Conservation (phyloP, 2,113 vertebrate species). For the Gasterosteus aculeatus region DNA sequence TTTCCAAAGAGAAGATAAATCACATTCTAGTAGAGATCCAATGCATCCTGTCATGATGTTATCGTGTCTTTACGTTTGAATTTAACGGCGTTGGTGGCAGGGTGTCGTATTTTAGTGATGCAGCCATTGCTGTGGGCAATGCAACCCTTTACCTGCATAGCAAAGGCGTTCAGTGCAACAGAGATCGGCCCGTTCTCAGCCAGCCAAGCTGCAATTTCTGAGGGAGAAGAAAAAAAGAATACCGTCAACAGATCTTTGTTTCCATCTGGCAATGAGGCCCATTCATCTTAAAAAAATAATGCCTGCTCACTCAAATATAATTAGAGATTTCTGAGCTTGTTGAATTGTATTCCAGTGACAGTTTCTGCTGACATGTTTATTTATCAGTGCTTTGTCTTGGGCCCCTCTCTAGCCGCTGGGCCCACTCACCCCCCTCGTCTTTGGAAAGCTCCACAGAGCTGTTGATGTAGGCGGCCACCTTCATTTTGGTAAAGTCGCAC, state of each 20-base stretch:
- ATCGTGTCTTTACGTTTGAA: not conserved
- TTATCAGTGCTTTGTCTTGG: not conserved
- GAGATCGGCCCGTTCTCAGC: conserved; percentile 88
- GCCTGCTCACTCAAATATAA: not conserved
- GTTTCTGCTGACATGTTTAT: not conserved
- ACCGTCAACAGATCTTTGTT: not conserved
- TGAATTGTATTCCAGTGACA: not conserved
- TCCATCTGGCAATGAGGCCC: not conserved
- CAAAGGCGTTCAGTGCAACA: conserved; percentile 91
- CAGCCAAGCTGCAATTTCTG: conserved; percentile 90
- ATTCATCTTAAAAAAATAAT: not conserved
- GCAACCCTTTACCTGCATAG: conserved; percentile 86
- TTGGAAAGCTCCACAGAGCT: conserved; percentile 86
- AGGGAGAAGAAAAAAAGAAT: not conserved
- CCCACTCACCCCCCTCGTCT: conserved; percentile 83
- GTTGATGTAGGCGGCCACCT: conserved; percentile 90
- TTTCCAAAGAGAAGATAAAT: not conserved
- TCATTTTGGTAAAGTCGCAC: conserved; percentile 83
- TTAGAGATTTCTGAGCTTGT: not conserved
- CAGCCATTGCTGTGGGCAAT: not conserved
- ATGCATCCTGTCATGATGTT: not conserved
- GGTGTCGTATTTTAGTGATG: too few species aligned
- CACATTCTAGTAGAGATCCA: not conserved
- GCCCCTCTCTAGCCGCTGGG: conserved; percentile 12
- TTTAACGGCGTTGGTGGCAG: not conserved